Evolutionary conservation across 2,797 vertebrate genomes (phyloP).

Genomic region (Macropus fuliginosus): DNA sequence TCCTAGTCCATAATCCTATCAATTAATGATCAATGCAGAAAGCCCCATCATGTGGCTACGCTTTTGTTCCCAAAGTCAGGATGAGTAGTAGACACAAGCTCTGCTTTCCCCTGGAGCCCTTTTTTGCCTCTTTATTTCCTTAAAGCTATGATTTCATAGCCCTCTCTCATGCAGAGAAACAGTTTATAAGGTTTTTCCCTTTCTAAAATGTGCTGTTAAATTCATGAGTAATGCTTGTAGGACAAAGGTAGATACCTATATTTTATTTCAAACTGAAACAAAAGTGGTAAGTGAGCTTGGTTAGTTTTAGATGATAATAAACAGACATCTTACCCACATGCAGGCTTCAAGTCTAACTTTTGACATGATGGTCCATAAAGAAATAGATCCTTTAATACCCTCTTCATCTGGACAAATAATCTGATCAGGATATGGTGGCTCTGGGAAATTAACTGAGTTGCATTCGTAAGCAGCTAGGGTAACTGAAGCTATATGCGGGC

Average conservation of each 20-base stretch:
- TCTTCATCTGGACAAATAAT: conserved; percentile 93
- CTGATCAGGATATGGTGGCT: conserved; percentile 98
- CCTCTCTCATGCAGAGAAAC: neutral
- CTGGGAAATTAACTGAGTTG: conserved; percentile 97
- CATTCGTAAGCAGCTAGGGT: conserved; percentile 99
- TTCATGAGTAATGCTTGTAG: conserved; percentile 15
- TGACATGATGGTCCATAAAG: conserved; percentile 97
- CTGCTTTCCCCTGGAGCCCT: neutral
- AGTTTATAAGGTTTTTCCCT: neutral
- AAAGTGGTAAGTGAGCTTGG: neutral
- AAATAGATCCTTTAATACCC: conserved; percentile 87
- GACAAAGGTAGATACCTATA: neutral
- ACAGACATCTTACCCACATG: conserved; percentile 95
- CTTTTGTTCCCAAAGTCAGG: neutral
- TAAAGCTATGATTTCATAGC: neutral
- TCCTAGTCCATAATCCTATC: neutral
- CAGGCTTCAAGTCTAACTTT: conserved; percentile 99
- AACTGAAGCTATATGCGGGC: conserved; percentile 96
- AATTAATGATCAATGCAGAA: neutral
- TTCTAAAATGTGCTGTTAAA: neutral
- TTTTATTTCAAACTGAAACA: neutral
- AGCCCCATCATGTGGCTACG: neutral
- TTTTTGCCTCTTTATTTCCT: neutral
- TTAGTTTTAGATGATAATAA: conserved; percentile 1
- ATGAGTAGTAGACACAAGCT: neutral